Evolutionary conservation across 2,797 vertebrate species (phyloP), one percentile per base, ranked within the genome.

Genomic region (Champsocephalus gunnari): DNA sequence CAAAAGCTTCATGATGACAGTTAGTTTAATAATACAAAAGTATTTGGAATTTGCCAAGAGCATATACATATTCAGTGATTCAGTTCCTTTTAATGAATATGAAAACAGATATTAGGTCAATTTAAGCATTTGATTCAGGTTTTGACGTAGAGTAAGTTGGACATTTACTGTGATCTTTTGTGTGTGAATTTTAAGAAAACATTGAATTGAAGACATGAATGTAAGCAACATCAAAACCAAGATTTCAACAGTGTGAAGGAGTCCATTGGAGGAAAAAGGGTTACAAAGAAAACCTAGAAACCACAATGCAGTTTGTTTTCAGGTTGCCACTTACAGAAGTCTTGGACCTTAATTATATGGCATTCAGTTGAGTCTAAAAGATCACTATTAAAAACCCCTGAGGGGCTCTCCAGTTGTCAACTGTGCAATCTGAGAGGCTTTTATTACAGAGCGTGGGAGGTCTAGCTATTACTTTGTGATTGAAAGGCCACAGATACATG

Each of bases 61-160:
- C 14, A 50, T 57, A 50, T 57, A 55, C 17, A 60, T 73, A 76
- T 60, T 60, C 43, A 73, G 12, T 9, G 5, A 44, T 34, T 19
- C 4, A 49, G 17, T 61, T 67, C 1, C 54, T 48, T 71, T 69
- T 13, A 49, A 55, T 61, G 55, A 2, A 28, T 41, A 50, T 28
- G 12, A 12, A 49, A 34, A 38, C 21, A 1, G 21, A 61, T 41
- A 19, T 13, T 51, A 47, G 14, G 44, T 67, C 44, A 41, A 3
- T 41, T 1, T 43, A 28, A 10, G 19, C 11, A 54, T 49, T 65
- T 43, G 1, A 66, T n/a, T 60, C 11, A 21, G 21, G 49, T 32
- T 62, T 34, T 3, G 6, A 63, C 12, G 28, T 28, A 38, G 8
- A 38, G 12, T 50, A 4, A 55, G 10, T 32, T 41, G 50, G 12